Evolutionary conservation across 2,113 vertebrate species (phyloP), one percentile per base, ranked within the genome.

Genomic region (Lepus europaeus): DNA sequence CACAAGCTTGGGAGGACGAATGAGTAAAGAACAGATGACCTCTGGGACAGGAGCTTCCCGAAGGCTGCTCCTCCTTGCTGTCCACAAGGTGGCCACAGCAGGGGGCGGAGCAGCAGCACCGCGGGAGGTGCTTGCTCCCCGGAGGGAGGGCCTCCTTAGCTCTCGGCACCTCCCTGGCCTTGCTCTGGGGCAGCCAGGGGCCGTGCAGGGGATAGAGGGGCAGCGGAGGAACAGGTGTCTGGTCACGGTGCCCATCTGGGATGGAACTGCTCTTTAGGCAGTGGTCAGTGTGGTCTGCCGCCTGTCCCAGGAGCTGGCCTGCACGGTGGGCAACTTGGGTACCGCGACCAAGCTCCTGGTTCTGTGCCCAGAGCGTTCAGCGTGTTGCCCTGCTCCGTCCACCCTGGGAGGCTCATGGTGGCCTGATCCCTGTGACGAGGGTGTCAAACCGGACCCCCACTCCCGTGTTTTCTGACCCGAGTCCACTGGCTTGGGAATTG

Each of bases 21-120:
- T 85, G 49, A 14, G 89, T 68, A 83, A 95, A 39, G 12, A 89
- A 84, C 80, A 59, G 80, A 33, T 91, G 92, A 89, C 83, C 84
- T 11, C 14, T 0, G 33, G 36, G 85, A 95, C 2, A n/a, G 25
- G 39, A 64, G 89, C 96, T 96, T 87, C 59, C 87, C 74, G 87
- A 66, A 76, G 74, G 69, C 91, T 83, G 45, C 93, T 61, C 53
- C 31, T 59, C 66, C 70, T 94, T 87, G 49, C 2, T 13, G 3
- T 69, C 33, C 29, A 85, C 79, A 89, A 92, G 69, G 56, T 20
- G 45, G 82, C 20, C 16, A 16, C 63, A 45, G 61, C 91, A 45
- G 72, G 61, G 27, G 19, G 12, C 78, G 61, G 51, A 88, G 63
- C 13, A 31, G 64, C 45, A n/a, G 16, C 20, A 20, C n/a, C 49